Percentiles rank a stretch among this genome's conserved stretches.
Conservation (phyloP, 2,888 invertebrate species). For the Sceliomorpha sp. region DNA sequence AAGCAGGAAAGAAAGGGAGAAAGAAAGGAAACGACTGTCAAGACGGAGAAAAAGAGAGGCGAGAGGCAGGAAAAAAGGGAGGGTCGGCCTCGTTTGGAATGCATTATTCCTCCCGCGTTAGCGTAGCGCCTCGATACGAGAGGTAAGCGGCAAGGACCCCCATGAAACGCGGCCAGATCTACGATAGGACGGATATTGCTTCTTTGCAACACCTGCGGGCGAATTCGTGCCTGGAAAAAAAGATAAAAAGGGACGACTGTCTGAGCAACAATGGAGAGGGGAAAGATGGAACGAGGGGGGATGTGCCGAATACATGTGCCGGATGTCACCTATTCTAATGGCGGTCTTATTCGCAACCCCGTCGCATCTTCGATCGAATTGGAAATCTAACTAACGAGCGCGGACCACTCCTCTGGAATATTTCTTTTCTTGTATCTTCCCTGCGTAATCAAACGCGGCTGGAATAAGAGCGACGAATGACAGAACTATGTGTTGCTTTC, state of each 20-base stretch:
- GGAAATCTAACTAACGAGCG: too few species aligned
- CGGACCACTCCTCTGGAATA: conserved; percentile 14
- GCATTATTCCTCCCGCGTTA: conserved; percentile 56
- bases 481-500: conserved; percentile 6
- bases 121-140: conserved; percentile 8
- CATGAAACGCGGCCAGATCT: conserved; percentile 53
- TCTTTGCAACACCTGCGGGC: conserved; percentile 54
- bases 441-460: too few species aligned
- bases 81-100: conserved; percentile 47
- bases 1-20: too few species aligned
- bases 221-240: conserved; percentile 37
- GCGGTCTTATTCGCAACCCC: conserved; percentile 45
- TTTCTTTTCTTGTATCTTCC: conserved; percentile 15
- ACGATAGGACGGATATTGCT: conserved; percentile 57
- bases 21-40: conserved; percentile 5
- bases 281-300: conserved; percentile 31
- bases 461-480: conserved; percentile 23
- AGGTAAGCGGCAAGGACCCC: conserved; percentile 6
- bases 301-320: conserved; percentile 52
- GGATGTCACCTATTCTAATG: conserved; percentile 57
- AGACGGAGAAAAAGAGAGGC: conserved; percentile 15
- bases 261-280: conserved; percentile 18
- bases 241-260: conserved; percentile 33
- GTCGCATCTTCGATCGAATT: conserved; percentile 18
- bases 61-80: conserved; percentile 12